Evolutionary conservation across 2,888 invertebrate species (phyloP).

Genomic region (Steromphala cineraria): DNA sequence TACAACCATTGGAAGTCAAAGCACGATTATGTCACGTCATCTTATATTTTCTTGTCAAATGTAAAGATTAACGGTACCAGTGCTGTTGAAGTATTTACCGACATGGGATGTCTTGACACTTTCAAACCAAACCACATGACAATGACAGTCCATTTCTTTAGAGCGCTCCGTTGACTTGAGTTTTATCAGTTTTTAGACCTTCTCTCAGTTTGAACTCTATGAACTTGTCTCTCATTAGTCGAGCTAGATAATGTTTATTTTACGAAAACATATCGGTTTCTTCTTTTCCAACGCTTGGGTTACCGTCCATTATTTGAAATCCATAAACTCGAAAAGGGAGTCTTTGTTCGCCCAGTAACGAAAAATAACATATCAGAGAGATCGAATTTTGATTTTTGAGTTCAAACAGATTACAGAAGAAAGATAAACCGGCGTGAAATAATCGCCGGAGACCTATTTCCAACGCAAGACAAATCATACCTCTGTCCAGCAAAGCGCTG

Average conservation of each 20-base stretch:
- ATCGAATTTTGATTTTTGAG: slow-evolving; percentile 11
- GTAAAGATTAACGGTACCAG: too few species aligned
- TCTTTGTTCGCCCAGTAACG: background rate
- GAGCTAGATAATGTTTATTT: slow-evolving; percentile 6
- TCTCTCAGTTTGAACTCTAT: background rate
- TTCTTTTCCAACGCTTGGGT: background rate
- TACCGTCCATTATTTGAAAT: slow-evolving; percentile 19
- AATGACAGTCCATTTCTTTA: too few species aligned
- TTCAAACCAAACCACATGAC: too few species aligned
- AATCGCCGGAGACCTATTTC: background rate
- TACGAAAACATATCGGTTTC: slow-evolving; percentile 3
- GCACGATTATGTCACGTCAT: too few species aligned
- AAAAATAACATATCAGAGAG: background rate
- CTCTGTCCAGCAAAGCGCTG: background rate
- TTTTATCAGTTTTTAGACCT: too few species aligned
- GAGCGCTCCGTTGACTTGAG: too few species aligned
- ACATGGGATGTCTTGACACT: too few species aligned
- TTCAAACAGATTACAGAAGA: background rate
- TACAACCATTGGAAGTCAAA: too few species aligned
- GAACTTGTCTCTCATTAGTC: background rate
- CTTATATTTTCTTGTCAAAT: too few species aligned
- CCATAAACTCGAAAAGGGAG: slow-evolving; percentile 4
- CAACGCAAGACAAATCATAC: background rate
- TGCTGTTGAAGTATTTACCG: too few species aligned
- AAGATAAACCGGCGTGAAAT: background rate